phyloP scores from a whole-genome alignment of 2,797 vertebrate genomes.

The Dendrocincla fuliginosa region DNA sequence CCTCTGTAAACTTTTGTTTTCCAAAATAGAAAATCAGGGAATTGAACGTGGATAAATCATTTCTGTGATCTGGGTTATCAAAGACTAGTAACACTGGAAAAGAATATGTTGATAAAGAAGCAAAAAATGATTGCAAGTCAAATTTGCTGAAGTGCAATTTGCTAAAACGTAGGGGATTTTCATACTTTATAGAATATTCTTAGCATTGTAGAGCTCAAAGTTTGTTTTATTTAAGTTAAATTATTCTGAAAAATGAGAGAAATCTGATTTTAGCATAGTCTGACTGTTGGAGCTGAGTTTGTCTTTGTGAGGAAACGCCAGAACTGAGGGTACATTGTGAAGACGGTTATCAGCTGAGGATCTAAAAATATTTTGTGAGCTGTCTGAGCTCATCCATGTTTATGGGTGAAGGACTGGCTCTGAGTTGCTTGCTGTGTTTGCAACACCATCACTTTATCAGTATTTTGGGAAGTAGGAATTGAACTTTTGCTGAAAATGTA shows the following conservation, averaged over 20 bases:
- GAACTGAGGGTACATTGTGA: neutral
- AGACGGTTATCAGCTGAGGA: rapidly evolving
- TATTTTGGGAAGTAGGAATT: neutral
- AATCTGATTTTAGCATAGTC: neutral
- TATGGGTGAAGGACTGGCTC: neutral
- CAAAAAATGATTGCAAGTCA: neutral
- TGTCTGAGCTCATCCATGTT: neutral
- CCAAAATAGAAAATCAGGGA: neutral
- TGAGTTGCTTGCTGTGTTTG: rapidly evolving
- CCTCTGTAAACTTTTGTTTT: neutral
- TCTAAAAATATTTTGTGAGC: neutral
- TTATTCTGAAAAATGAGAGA: neutral
- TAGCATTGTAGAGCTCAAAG: neutral
- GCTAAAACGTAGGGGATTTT: neutral
- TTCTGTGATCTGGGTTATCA: neutral
- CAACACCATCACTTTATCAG: neutral
- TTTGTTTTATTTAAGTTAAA: neutral
- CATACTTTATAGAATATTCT: neutral
- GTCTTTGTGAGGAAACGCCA: neutral
- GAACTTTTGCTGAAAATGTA: neutral
- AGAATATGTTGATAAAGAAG: neutral
- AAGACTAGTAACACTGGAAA: neutral
- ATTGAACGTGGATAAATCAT: neutral
- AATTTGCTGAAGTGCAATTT: neutral
- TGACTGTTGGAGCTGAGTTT: neutral